A percentile compares a stretch with the other conserved stretches of the same genome.
Conservation (phyloP, 2,888 invertebrate genomes). For the Eupithecia inturbata region DNA sequence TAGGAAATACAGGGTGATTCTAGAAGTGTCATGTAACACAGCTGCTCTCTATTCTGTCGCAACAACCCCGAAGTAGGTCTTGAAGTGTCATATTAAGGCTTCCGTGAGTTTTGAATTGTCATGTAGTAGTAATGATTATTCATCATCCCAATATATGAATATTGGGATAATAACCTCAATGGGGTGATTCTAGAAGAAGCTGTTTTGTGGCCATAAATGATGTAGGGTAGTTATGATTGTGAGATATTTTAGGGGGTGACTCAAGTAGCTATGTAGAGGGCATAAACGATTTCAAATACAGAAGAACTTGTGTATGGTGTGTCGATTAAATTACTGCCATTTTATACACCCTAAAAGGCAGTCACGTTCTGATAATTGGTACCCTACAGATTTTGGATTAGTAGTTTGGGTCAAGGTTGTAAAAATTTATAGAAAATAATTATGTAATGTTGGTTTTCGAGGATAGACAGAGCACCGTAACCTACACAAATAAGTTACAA, state of each 20-base stretch:
- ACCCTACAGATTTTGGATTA: not conserved
- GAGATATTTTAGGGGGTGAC: not conserved
- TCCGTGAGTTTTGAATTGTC: not conserved
- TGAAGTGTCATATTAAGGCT: not conserved
- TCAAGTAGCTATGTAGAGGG: not conserved
- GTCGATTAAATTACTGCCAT: not conserved
- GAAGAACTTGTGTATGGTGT: not conserved
- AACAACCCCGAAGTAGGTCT: not conserved
- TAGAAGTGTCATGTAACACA: not conserved
- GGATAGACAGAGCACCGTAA: conserved; percentile 9
- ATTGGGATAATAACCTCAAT: not conserved
- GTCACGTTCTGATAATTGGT: not conserved
- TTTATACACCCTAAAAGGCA: not conserved
- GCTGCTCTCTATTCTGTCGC: not conserved
- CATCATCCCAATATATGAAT: too few species aligned
- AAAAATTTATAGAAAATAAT: not conserved
- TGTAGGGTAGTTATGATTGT: not conserved
- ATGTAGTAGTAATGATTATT: not conserved
- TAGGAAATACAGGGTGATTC: not conserved
- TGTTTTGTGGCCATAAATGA: not conserved
- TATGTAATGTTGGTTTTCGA: not conserved
- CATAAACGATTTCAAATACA: not conserved
- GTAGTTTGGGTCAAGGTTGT: not conserved
- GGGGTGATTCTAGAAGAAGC: not conserved
- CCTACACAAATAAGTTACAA: conserved; percentile 19